phyloP scores from a whole-genome alignment of 2,797 vertebrate genomes.

The Rousettus madagascariensis region DNA sequence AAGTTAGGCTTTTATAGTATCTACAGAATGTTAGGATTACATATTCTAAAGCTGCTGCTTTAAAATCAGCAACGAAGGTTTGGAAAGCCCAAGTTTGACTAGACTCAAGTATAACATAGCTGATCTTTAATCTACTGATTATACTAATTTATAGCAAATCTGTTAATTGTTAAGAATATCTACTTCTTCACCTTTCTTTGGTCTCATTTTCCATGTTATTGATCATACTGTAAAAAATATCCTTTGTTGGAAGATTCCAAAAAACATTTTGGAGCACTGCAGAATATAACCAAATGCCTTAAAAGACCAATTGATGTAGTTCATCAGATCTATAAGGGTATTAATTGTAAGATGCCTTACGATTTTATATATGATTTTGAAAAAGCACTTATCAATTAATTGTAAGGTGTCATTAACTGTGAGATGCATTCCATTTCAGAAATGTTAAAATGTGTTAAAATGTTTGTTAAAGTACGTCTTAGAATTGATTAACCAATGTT shows the following conservation, averaged over 20 bases:
- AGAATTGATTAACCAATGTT: not conserved
- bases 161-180: not conserved
- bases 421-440: slow-evolving; percentile 16
- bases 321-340: not conserved
- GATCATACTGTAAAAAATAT: not conserved
- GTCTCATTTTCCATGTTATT: slow-evolving; percentile 23
- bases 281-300: slow-evolving; percentile 33
- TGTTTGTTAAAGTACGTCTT: not conserved
- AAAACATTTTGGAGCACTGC: slow-evolving; percentile 28
- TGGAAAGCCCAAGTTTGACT: not conserved
- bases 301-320: not conserved
- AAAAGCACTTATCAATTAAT: not conserved
- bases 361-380: not conserved
- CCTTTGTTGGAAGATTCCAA: slow-evolving; percentile 11
- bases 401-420: not conserved
- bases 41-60: not conserved
- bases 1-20: not conserved
- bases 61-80: slow-evolving; percentile 18
- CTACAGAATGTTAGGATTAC: not conserved
- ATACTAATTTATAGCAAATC: not conserved
- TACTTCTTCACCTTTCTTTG: slow-evolving; percentile 2
- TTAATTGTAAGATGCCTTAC: not conserved
- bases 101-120: not conserved
- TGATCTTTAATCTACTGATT: not conserved
- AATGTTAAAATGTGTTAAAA: not conserved